phyloP scores from a whole-genome alignment of 1,140 invertebrate species.

The Zaprionus camerounensis region DNA sequence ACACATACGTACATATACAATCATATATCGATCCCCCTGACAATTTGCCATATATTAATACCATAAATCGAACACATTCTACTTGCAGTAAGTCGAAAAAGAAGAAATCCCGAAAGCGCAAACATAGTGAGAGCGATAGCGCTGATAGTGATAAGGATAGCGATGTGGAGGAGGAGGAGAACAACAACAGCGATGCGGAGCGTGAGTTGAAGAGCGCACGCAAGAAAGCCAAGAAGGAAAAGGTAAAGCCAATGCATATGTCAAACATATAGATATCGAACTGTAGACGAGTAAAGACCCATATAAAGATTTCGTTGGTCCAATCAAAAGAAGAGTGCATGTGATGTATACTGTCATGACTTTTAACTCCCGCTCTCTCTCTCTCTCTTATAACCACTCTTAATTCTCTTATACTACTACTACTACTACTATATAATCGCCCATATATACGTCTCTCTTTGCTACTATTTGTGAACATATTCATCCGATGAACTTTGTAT shows the following conservation, averaged over 20 bases:
- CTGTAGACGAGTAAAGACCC: neutral
- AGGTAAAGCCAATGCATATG: slow-evolving; percentile 84
- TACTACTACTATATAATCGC: slow-evolving; percentile 18
- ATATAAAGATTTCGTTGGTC: neutral
- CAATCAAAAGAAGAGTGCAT: slow-evolving; percentile 9
- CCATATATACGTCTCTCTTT: slow-evolving; percentile 17
- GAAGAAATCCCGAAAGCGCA: slow-evolving; percentile 85
- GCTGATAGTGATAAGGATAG: slow-evolving; percentile 71
- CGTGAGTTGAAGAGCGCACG: slow-evolving; percentile 72
- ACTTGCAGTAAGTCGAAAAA: slow-evolving; percentile 85
- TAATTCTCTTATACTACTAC: slow-evolving; percentile 16
- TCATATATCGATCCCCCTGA: neutral
- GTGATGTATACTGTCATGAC: slow-evolving; percentile 23
- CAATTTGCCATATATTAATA: slow-evolving; percentile 12
- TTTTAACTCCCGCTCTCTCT: slow-evolving; percentile 6
- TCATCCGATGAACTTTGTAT: slow-evolving; percentile 15
- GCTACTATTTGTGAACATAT: slow-evolving; percentile 24
- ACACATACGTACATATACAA: neutral
- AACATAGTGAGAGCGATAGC: slow-evolving; percentile 81
- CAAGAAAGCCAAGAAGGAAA: slow-evolving; percentile 86
- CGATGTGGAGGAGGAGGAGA: slow-evolving; percentile 85
- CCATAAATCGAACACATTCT: slow-evolving; percentile 39
- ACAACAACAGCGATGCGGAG: slow-evolving; percentile 84
- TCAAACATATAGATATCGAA: neutral
- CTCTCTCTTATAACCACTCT: slow-evolving; percentile 27